Evolutionary conservation across 1,140 invertebrate genomes (phyloP).

Genomic region (Drosophila nigromelanica): DNA sequence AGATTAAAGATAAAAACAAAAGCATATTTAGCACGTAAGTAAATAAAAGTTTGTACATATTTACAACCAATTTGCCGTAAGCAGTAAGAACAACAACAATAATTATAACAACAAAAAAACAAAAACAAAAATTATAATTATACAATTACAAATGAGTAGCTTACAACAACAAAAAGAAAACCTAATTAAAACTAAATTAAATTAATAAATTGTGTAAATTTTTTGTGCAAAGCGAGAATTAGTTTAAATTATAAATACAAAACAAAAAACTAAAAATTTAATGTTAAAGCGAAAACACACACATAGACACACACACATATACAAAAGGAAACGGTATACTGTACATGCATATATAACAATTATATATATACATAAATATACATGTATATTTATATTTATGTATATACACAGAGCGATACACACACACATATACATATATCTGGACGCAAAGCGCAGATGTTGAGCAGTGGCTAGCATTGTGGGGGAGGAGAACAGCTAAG

Average conservation of each 20-base stretch:
- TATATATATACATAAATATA: too few species aligned
- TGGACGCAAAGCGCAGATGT: constrained; percentile 75
- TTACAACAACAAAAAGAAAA: constrained; percentile 45
- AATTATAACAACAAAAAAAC: constrained; percentile 36
- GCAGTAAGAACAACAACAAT: constrained; percentile 49
- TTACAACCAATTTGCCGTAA: constrained; percentile 72
- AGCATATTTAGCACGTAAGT: constrained; percentile 61
- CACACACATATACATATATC: constrained; percentile 66
- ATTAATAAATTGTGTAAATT: constrained; percentile 82
- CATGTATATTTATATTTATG: too few species aligned
- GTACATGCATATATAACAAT: constrained; percentile 64
- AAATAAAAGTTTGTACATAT: constrained; percentile 76
- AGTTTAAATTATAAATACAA: constrained; percentile 79
- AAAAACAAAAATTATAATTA: constrained; percentile 67
- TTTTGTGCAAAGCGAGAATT: constrained; percentile 74
- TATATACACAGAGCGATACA: constrained; percentile 16
- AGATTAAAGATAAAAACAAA: constrained; percentile 43
- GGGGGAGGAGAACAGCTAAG: constrained; percentile 1
- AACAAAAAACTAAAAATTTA: constrained; percentile 40
- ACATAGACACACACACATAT: constrained; percentile 45
- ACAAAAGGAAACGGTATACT: constrained; percentile 68
- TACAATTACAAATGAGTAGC: constrained; percentile 56
- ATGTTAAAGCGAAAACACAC: constrained; percentile 40
- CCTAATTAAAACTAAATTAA: constrained; percentile 72
- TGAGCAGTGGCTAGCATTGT: constrained; percentile 6